Conservation (phyloP, 2,113 vertebrate species). For the Odontesthes bonariensis region DNA sequence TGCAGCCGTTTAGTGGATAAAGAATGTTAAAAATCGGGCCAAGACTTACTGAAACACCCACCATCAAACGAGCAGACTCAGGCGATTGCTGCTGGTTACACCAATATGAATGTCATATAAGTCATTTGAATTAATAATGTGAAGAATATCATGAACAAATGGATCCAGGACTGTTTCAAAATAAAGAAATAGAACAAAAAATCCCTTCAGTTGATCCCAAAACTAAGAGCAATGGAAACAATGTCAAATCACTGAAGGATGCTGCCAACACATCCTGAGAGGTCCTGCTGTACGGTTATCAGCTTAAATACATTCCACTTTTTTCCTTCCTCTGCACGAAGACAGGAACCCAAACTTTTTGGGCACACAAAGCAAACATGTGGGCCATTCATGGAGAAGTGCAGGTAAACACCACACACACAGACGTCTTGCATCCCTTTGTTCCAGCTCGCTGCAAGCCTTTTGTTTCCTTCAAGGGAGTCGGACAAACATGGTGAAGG, state of each 20-base stretch:
- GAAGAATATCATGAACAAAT: too few relatives aligned
- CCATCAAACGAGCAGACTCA: background rate
- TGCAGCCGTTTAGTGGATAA: too few relatives aligned
- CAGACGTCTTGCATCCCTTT: constrained; percentile 52
- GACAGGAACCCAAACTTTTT: constrained; percentile 52
- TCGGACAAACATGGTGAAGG: constrained; percentile 61
- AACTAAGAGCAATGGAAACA: background rate
- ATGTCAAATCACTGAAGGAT: background rate
- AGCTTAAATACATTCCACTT: constrained; percentile 19
- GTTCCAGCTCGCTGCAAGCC: constrained; percentile 63
- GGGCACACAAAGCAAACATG: background rate
- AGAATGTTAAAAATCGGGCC: too few relatives aligned
- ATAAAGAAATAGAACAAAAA: background rate
- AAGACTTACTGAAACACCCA: background rate
- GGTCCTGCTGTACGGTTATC: constrained; percentile 2
- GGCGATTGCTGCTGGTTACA: background rate
- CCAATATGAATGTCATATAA: too few relatives aligned
- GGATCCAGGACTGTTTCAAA: background rate
- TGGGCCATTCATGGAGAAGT: background rate
- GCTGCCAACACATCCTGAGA: constrained; percentile 9
- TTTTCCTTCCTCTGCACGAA: constrained; percentile 74
- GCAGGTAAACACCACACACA: constrained; percentile 23
- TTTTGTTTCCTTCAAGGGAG: constrained; percentile 61
- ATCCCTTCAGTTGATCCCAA: background rate
- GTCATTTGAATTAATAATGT: too few relatives aligned